Evolutionary conservation across 2,888 invertebrate species (phyloP).

Genomic region (Rapana venosa): DNA sequence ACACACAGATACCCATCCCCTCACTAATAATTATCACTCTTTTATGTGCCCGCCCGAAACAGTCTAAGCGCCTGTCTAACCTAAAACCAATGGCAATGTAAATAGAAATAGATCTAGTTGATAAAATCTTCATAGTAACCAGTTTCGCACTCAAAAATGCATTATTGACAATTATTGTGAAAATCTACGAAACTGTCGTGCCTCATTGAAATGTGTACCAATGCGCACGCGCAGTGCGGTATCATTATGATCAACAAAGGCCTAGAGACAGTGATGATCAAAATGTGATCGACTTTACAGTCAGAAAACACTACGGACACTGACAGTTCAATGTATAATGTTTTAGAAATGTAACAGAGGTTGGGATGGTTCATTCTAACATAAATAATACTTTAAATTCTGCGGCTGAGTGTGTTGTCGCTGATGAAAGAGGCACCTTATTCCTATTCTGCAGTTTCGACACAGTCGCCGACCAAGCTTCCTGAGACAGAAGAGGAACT

Average conservation of each 20-base stretch:
- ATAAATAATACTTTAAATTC: constrained; percentile 12
- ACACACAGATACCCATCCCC: too few species aligned
- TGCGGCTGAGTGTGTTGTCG: constrained; percentile 31
- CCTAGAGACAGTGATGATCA: constrained; percentile 48
- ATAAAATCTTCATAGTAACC: too few species aligned
- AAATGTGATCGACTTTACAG: constrained; percentile 25
- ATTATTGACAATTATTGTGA: not conserved
- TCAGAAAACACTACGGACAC: not conserved
- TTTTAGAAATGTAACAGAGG: constrained; percentile 5
- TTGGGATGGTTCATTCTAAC: constrained; percentile 40
- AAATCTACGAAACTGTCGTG: constrained; percentile 37
- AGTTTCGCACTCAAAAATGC: not conserved
- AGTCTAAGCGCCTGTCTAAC: too few species aligned
- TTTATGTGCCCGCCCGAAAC: too few species aligned
- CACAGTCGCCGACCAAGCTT: constrained; percentile 67
- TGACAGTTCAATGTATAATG: constrained; percentile 1
- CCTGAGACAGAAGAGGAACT: constrained; percentile 48
- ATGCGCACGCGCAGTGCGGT: constrained; percentile 51
- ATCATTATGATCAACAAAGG: constrained; percentile 59
- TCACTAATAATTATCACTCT: too few species aligned
- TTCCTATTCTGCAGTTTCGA: constrained; percentile 69
- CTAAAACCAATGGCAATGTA: too few species aligned
- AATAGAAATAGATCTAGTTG: too few species aligned
- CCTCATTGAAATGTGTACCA: constrained; percentile 42
- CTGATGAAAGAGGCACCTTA: constrained; percentile 63